These are phyloP conservation scores for Lepidurus couesii DNA, from an alignment of 1,140 invertebrate species.

Conservation along the genomic window DNA sequence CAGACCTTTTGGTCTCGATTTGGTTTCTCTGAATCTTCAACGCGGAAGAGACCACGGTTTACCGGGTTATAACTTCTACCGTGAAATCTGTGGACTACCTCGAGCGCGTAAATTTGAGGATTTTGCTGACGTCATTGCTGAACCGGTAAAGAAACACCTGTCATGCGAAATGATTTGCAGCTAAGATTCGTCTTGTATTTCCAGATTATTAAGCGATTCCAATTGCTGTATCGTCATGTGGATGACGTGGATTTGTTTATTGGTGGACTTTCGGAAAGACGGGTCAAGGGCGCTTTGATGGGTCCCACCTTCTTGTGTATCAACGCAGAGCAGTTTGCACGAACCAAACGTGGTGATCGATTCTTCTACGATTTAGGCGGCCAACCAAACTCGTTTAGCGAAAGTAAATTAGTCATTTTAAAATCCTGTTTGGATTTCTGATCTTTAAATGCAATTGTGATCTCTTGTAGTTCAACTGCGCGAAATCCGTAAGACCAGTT, in stretches of 20 bases:
- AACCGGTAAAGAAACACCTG: conserved; percentile 14
- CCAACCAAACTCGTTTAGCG: conserved; percentile 42
- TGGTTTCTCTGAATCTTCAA: conserved; percentile 48
- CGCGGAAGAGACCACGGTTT: conserved; percentile 50
- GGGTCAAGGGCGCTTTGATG: conserved; percentile 43
- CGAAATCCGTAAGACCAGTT: conserved; percentile 74
- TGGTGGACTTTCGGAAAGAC: conserved; percentile 42
- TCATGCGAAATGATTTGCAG: background rate
- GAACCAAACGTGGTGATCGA: conserved; percentile 41
- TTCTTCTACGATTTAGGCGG: conserved; percentile 44
- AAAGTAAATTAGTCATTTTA: conserved; percentile 37
- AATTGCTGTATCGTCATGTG: conserved; percentile 39
- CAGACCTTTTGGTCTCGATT: conserved; percentile 46
- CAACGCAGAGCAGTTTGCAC: conserved; percentile 43
- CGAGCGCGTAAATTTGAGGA: conserved; percentile 28
- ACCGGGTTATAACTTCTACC: conserved; percentile 48
- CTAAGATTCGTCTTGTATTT: conserved; percentile 24
- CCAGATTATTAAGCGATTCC: conserved; percentile 37
- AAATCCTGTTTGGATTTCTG: background rate
- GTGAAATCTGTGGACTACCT: conserved; percentile 51
- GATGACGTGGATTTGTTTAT: conserved; percentile 46
- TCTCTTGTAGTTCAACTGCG: conserved; percentile 63
- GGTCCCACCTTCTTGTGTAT: conserved; percentile 46
- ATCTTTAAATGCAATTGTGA: conserved; percentile 31
- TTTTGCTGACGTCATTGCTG: conserved; percentile 26